Conservation (phyloP, 2,113 vertebrate species). For the Anseranas semipalmata region DNA sequence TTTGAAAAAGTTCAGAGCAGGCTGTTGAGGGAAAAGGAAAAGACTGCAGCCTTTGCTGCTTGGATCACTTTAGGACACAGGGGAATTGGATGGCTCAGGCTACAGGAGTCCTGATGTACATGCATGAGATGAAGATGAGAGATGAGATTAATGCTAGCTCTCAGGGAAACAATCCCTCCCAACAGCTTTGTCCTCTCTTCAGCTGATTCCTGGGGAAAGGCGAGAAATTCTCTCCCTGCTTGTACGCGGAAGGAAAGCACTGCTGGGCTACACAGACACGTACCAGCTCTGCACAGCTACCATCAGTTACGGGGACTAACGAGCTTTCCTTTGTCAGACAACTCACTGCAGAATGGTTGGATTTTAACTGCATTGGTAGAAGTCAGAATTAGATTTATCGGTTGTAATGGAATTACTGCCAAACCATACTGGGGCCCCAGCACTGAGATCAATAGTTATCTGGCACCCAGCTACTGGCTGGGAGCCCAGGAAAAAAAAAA, state of each 20-base stretch:
- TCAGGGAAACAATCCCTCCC: not conserved
- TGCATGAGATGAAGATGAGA: not conserved
- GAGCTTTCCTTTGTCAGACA: not conserved
- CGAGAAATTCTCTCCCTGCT: not conserved
- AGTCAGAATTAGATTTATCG: not conserved
- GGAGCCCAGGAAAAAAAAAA: not conserved
- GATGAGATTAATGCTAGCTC: not conserved
- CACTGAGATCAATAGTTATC: not conserved
- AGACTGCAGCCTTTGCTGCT: not conserved
- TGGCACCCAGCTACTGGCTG: not conserved
- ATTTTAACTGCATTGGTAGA: not conserved
- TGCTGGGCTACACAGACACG: not conserved
- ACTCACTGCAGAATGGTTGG: not conserved
- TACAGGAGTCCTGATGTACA: not conserved
- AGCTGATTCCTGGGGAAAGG: not conserved
- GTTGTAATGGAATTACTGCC: not conserved
- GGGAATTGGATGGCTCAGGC: constrained; percentile 19
- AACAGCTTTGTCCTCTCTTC: not conserved
- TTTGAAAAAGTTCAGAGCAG: not conserved
- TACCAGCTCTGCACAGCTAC: not conserved
- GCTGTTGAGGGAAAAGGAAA: not conserved
- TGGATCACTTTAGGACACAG: not conserved
- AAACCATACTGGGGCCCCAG: not conserved
- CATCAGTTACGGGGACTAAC: not conserved
- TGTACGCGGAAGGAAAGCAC: not conserved